These are phyloP conservation scores for Heteronetta atricapilla DNA, from an alignment of 2,113 vertebrate species.

Conservation along the genomic window DNA sequence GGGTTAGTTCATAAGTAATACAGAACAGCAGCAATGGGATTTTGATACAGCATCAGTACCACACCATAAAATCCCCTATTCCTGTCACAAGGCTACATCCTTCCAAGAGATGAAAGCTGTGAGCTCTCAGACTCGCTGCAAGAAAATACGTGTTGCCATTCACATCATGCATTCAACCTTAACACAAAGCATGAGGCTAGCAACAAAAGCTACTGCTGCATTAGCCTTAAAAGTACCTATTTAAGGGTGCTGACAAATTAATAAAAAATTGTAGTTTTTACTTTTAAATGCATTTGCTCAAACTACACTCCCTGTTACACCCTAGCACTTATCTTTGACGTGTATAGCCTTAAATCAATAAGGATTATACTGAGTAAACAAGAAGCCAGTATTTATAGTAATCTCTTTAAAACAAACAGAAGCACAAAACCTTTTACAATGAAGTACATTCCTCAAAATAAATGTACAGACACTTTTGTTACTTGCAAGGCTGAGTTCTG, in stretches of 20 bases:
- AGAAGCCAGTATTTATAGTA: not conserved
- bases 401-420: slow-evolving; percentile 14
- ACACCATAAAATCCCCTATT: not conserved
- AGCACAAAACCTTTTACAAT: not conserved
- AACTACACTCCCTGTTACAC: not conserved
- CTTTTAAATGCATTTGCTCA: not conserved
- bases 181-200: not conserved
- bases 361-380: slow-evolving; percentile 8
- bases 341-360: not conserved
- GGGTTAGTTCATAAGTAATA: not conserved
- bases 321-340: not conserved
- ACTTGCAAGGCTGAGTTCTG: not conserved
- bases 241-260: not conserved
- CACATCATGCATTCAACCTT: not conserved
- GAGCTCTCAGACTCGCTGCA: rapidly evolving
- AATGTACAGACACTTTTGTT: not conserved
- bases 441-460: not conserved
- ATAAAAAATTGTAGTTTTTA: not conserved
- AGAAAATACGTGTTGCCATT: not conserved
- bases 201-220: not conserved
- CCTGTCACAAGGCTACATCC: not conserved
- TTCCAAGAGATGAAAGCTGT: not conserved
- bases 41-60: rapidly evolving
- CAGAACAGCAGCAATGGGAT: not conserved
- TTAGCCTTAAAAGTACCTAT: not conserved